Evolutionary conservation across 1,140 invertebrate genomes (phyloP).

Genomic region (Apocrypta bakeri): DNA sequence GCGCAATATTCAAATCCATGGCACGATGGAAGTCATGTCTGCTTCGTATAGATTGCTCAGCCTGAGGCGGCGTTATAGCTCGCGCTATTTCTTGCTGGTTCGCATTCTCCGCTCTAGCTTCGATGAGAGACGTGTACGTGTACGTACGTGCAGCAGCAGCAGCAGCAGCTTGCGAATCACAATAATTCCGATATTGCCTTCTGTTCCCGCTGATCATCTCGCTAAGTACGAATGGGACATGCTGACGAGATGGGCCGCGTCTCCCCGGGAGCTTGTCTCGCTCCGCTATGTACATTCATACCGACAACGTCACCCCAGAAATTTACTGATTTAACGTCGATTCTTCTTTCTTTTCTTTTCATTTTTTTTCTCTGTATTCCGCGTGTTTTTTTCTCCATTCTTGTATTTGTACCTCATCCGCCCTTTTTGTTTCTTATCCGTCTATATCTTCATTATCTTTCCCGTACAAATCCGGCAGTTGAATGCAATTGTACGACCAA

Average conservation of each 20-base stretch:
- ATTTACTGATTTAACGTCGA: conserved; percentile 50
- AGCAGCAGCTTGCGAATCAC: conserved; percentile 63
- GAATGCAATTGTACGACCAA: background rate
- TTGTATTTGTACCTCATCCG: background rate
- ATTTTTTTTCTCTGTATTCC: background rate
- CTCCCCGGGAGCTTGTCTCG: background rate
- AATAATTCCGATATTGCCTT: conserved; percentile 74
- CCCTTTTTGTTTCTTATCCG: conserved; percentile 39
- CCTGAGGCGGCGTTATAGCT: conserved; percentile 59
- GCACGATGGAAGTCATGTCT: conserved; percentile 69
- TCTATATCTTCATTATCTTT: conserved; percentile 44
- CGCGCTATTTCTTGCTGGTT: background rate
- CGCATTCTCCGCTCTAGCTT: conserved; percentile 46
- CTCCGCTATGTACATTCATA: background rate
- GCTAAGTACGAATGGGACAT: conserved; percentile 67
- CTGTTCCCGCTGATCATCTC: conserved; percentile 70
- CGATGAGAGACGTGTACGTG: background rate
- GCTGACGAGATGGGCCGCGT: conserved; percentile 51
- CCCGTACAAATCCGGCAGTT: background rate
- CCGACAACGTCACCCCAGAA: conserved; percentile 20
- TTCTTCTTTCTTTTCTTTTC: conserved; percentile 40
- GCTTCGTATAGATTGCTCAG: conserved; percentile 71
- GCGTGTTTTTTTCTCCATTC: background rate
- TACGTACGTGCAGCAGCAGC: background rate
- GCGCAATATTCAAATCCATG: conserved; percentile 73